Evolutionary conservation across 1,140 invertebrate genomes (phyloP), one percentile per base, ranked within the genome.

Genomic region (Eriocheir sinensis): DNA sequence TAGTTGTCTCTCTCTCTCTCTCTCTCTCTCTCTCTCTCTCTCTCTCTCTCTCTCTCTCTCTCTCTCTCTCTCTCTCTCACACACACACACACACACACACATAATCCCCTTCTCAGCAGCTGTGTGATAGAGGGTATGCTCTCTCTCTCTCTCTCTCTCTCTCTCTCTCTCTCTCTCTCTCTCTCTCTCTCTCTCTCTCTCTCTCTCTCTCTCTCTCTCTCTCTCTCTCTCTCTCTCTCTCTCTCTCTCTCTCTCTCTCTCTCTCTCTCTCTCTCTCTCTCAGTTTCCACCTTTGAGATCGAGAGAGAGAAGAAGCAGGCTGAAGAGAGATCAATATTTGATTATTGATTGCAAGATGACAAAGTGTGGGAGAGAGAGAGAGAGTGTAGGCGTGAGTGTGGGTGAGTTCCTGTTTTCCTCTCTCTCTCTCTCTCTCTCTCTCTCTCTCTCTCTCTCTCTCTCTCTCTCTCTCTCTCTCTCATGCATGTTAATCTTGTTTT

Each of bases 101-200:
- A n/a, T n/a, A 72, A 15, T 15, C 60, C 12, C 60, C 12, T n/a
- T 15, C 60, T 15, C 60, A 72, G n/a, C n/a, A n/a, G n/a, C n/a
- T n/a, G n/a, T n/a, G n/a, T n/a, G n/a, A n/a, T n/a, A n/a, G n/a
- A n/a, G n/a, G n/a, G n/a, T n/a, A n/a, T n/a, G n/a, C n/a, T n/a
- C n/a, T 34, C 36, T 83, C 80, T 83, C 36, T 85, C 81, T 85
- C 15, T 85, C 81, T 85, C 81, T 85, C 81, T 85, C 15, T 85
- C 32, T 85, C 15, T 85, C 81, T 85, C 86, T 89, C 86, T 40
- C 40, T 40, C 41, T 90, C 81, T 85, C 81, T 32, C 34, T 85
- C 81, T 85, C 81, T 85, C 81, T 85, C 81, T 85, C 81, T 85
- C 81, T 85, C 81, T 17, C 81, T n/a, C n/a, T n/a, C n/a, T n/a